Evolutionary conservation across 1,140 invertebrate genomes (phyloP).

Genomic region (Drosophila guanche): DNA sequence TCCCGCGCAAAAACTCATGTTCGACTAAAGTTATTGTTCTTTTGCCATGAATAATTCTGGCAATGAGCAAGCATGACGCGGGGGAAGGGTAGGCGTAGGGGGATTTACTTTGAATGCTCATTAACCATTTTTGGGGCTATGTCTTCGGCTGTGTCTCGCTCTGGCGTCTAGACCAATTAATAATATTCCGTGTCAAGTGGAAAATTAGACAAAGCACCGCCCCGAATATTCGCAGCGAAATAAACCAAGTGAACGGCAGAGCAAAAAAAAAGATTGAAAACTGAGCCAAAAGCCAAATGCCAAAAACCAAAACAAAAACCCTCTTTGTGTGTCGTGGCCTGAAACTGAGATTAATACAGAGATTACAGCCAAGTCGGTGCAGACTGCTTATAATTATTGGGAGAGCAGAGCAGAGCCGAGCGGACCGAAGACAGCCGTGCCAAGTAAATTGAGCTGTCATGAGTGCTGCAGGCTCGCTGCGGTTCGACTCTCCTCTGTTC

Average conservation of each 20-base stretch:
- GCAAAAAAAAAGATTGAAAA: constrained; percentile 36
- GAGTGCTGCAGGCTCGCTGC: constrained; percentile 46
- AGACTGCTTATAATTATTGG: constrained; percentile 35
- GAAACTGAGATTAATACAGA: constrained; percentile 72
- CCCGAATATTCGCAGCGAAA: constrained; percentile 35
- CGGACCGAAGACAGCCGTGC: constrained; percentile 6
- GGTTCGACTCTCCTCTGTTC: constrained; percentile 9
- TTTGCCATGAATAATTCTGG: too few relatives aligned
- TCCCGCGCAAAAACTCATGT: too few relatives aligned
- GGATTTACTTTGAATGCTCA: constrained; percentile 29
- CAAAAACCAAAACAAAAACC: constrained; percentile 6
- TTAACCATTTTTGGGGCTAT: constrained; percentile 35
- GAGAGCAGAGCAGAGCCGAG: constrained; percentile 1
- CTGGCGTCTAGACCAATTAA: constrained; percentile 72
- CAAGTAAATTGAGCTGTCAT: constrained; percentile 69
- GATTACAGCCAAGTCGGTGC: constrained; percentile 57
- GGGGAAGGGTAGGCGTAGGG: too few relatives aligned
- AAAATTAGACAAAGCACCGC: constrained; percentile 61
- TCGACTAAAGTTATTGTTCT: constrained; percentile 1
- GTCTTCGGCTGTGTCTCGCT: constrained; percentile 27
- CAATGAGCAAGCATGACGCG: too few relatives aligned
- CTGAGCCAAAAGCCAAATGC: constrained; percentile 19
- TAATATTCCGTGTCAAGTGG: constrained; percentile 74
- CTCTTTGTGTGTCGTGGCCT: constrained; percentile 27
- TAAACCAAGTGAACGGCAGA: constrained; percentile 54